These are phyloP conservation scores for Synergus itoensis DNA, from an alignment of 2,888 invertebrate genomes.

Conservation along the genomic window DNA sequence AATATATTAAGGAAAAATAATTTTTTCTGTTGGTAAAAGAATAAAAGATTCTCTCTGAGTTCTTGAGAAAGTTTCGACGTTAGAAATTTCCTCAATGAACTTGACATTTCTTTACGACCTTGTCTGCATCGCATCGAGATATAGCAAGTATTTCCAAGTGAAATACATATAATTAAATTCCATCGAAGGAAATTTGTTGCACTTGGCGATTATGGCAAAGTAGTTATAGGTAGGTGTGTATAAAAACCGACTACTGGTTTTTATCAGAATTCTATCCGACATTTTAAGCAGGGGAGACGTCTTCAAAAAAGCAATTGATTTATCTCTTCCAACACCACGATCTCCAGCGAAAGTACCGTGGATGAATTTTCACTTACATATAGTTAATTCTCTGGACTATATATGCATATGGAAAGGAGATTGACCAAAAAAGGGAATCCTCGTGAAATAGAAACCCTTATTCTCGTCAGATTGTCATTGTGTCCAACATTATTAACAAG, in stretches of 20 bases:
- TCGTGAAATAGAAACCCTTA: background rate
- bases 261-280: too few species aligned
- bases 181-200: background rate
- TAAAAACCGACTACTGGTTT: too few species aligned
- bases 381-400: background rate
- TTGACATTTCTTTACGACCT: constrained; percentile 3
- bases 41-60: too few species aligned
- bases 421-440: background rate
- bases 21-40: too few species aligned
- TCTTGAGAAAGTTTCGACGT: background rate
- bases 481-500: too few species aligned
- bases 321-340: too few species aligned
- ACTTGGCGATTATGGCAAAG: background rate
- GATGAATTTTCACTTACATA: too few species aligned
- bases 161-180: background rate
- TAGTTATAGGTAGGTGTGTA: too few species aligned
- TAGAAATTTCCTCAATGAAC: background rate
- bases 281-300: too few species aligned
- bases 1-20: too few species aligned
- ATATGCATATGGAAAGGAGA: background rate
- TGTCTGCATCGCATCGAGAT: background rate
- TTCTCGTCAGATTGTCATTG: background rate
- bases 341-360: too few species aligned
- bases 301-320: too few species aligned
- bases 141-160: background rate